Base-by-base conservation (phyloP, 2,888 invertebrate species). In the Ischnus inquisitorius region DNA sequence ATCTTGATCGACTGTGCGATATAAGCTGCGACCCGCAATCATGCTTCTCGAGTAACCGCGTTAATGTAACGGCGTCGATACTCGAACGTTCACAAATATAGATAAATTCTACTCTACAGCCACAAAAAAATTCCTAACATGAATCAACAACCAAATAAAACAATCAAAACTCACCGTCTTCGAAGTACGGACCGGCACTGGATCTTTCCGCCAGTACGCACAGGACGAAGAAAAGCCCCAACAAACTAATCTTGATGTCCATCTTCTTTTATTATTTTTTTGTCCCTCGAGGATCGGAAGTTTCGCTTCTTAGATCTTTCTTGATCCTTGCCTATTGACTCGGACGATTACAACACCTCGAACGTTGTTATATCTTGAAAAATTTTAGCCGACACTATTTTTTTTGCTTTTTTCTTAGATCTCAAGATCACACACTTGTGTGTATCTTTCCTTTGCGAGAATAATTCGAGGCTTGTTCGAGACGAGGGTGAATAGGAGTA, bases 181-280 rank as follows among this genome's bases (percentile, higher is more conserved):
- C 93, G 86, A 92, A 89, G 82, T 91, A 93, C 1, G 92, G 91
- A 78, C 87, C 90, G 54, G 89, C 92, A 39, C 85, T 87, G 78
- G 88, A 87, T 79, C 85, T 88, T 62, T 89, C 89, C 39, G 78
- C 88, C 75, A 88, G 88, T 69, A 92, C 69, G 69, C 91, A 87
- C 28, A 89, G 46, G 86, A 90, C 84, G 74, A 92, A 85, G 43
- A 92, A 79, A 60, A 92, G 85, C 74, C 90, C 90, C 68, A 93
- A 78, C 71, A 92, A 84, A 82, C 89, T 87, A 87, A 90, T 88
- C 89, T 90, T 92, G 90, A 92, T 90, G 67, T 86, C 84, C 88
- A 85, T 87, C 48, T 60, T 72, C 8, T 62, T 16, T 8, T 19
- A 25, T 16, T 10, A 10, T 14, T 60, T n/a, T 25, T 16, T 12